phyloP scores from a whole-genome alignment of 2,888 invertebrate genomes.

The Spicauda simplicius region DNA sequence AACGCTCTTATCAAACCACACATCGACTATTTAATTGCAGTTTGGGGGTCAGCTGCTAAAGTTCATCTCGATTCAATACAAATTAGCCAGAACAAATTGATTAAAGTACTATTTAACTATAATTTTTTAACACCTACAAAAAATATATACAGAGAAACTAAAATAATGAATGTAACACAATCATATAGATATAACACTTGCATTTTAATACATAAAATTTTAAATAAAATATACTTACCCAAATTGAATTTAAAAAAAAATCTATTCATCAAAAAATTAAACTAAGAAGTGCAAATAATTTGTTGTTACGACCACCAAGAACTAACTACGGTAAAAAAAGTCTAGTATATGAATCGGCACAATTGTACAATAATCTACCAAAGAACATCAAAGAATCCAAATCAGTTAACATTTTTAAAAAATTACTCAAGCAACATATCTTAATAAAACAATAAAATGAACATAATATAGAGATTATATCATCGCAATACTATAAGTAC shows the following conservation, averaged over 20 bases:
- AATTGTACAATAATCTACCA: conserved; percentile 19
- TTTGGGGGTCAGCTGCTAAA: conserved; percentile 25
- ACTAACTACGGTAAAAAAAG: conserved; percentile 14
- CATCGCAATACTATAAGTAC: too few relatives aligned
- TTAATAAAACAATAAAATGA: neutral
- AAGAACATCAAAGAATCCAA: conserved; percentile 11
- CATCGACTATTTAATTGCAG: conserved; percentile 22
- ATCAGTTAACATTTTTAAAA: conserved; percentile 10
- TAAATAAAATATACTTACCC: conserved; percentile 9
- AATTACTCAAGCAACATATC: neutral
- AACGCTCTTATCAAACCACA: conserved; percentile 25
- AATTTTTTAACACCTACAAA: too few relatives aligned
- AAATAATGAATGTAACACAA: conserved; percentile 12
- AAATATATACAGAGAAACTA: conserved; percentile 18
- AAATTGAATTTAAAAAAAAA: conserved; percentile 19
- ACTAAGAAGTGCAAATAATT: conserved; percentile 1
- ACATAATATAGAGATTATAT: neutral
- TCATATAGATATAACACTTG: conserved; percentile 23
- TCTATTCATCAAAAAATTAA: conserved; percentile 10
- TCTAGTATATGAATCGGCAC: conserved; percentile 14
- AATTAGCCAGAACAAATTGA: conserved; percentile 18
- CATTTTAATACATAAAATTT: conserved; percentile 22
- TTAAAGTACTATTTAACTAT: conserved; percentile 18
- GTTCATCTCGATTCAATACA: neutral
- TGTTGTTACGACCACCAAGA: conserved; percentile 2